phyloP scores from a whole-genome alignment of 2,113 vertebrate genomes.

The Cepphus grylle region DNA sequence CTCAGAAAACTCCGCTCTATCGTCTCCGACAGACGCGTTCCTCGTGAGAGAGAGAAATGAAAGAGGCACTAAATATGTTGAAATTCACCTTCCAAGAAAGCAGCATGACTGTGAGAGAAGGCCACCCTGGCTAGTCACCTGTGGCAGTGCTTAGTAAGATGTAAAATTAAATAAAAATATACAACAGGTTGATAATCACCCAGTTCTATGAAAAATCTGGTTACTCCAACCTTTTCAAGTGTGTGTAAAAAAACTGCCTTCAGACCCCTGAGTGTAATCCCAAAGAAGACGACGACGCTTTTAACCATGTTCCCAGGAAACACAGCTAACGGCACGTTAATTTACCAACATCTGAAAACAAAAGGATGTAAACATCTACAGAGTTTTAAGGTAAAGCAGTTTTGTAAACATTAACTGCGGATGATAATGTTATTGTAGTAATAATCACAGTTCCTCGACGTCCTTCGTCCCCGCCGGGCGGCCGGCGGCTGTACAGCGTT shows the following conservation, averaged over 20 bases:
- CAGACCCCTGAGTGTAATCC: slow-evolving; percentile 86
- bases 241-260: slow-evolving; percentile 81
- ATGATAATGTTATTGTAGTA: slow-evolving; percentile 74
- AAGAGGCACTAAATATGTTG: slow-evolving; percentile 82
- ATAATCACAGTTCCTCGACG: slow-evolving; percentile 72
- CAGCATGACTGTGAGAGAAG: slow-evolving; percentile 82
- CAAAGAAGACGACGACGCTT: slow-evolving; percentile 75
- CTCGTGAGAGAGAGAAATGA: slow-evolving; percentile 76
- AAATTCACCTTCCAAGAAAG: slow-evolving; percentile 80
- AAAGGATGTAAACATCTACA: slow-evolving; percentile 87
- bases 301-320: slow-evolving; percentile 68
- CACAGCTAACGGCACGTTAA: slow-evolving; percentile 74
- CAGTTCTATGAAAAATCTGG: slow-evolving; percentile 71
- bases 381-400: slow-evolving; percentile 87
- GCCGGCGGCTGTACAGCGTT: slow-evolving; percentile 72
- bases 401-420: slow-evolving; percentile 85
- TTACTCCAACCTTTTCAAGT: slow-evolving; percentile 83
- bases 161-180: slow-evolving; percentile 77
- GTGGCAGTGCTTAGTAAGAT: slow-evolving; percentile 82
- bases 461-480: slow-evolving; percentile 74
- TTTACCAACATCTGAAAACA: slow-evolving; percentile 74
- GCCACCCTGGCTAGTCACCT: slow-evolving; percentile 77
- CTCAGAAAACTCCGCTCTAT: slow-evolving; percentile 21
- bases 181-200: slow-evolving; percentile 75
- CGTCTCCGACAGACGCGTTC: slow-evolving; percentile 57